Percentiles rank a stretch among this genome's conserved stretches.
Conservation (phyloP, 2,113 vertebrate species). For the Xiphophorus maculatus region DNA sequence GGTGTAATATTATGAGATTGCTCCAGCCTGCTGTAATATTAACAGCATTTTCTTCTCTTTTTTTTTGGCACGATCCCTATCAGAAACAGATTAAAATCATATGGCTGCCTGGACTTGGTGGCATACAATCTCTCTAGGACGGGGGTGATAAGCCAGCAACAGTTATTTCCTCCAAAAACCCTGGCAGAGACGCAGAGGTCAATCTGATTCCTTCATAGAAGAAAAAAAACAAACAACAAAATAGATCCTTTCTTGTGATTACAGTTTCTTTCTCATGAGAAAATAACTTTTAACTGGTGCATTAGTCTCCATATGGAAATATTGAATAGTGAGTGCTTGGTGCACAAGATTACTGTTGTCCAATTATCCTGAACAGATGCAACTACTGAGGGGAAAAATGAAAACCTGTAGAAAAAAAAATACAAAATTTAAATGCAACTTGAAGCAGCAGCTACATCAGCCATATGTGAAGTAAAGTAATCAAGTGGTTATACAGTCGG, state of each 20-base stretch:
- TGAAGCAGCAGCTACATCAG: background rate
- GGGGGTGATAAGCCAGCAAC: slow-evolving; percentile 52
- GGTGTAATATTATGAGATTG: slow-evolving; percentile 26
- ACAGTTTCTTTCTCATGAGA: slow-evolving; percentile 9
- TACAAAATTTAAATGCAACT: background rate
- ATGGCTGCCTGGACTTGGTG: slow-evolving; percentile 25
- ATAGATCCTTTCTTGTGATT: slow-evolving; percentile 8
- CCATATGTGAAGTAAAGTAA: background rate
- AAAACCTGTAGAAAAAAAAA: background rate
- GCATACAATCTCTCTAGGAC: slow-evolving; percentile 37
- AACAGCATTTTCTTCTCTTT: slow-evolving; percentile 6
- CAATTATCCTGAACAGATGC: slow-evolving; percentile 12
- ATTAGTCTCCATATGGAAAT: background rate
- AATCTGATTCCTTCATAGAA: slow-evolving; percentile 28
- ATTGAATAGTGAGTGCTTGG: background rate
- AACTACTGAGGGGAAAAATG: background rate
- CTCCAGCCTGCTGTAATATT: slow-evolving; percentile 42
- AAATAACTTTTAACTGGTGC: slow-evolving; percentile 11
- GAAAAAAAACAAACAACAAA: background rate
- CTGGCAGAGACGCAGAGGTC: slow-evolving; percentile 42
- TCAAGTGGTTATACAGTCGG: background rate
- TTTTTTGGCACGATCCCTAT: slow-evolving; percentile 26
- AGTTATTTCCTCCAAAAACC: slow-evolving; percentile 49
- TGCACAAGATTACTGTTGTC: slow-evolving; percentile 7
- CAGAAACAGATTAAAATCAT: slow-evolving; percentile 55